phyloP scores from a whole-genome alignment of 2,888 invertebrate species.

The Drosophila paucipuncta region DNA sequence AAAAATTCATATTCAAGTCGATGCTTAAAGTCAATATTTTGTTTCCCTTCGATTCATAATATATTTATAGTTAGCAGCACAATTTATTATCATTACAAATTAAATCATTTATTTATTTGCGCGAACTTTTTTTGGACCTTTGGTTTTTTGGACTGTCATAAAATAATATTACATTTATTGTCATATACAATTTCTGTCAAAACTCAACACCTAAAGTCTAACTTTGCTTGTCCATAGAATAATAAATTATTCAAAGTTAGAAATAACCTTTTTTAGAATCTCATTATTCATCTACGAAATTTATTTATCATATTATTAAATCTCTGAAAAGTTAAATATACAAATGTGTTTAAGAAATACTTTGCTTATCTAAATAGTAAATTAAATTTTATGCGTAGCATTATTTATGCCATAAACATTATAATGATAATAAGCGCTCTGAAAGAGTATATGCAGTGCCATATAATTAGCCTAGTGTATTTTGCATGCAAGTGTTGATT shows the following conservation, averaged over 20 bases:
- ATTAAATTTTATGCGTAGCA: background rate
- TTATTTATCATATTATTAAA: too few relatives aligned
- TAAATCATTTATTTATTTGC: too few relatives aligned
- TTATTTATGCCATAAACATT: background rate
- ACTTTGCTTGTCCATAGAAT: background rate
- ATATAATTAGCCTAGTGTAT: slow-evolving; percentile 62
- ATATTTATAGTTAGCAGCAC: background rate
- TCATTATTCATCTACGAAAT: too few relatives aligned
- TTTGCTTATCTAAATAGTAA: background rate
- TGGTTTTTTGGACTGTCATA: too few relatives aligned
- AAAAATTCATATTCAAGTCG: background rate
- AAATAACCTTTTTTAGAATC: too few relatives aligned
- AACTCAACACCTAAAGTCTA: too few relatives aligned
- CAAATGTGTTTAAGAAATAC: too few relatives aligned
- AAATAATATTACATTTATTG: too few relatives aligned
- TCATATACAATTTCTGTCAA: background rate
- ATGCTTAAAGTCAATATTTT: background rate
- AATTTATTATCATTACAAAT: background rate
- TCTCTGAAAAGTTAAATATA: too few relatives aligned
- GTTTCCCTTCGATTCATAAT: background rate
- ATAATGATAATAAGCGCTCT: background rate
- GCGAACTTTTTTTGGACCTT: background rate
- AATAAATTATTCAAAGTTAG: background rate
- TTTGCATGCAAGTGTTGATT: slow-evolving; percentile 71
- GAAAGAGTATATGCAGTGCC: slow-evolving; percentile 21